Evolutionary conservation across 2,888 invertebrate genomes (phyloP), one percentile per base, ranked within the genome.

Genomic region (Drosophila borborema): DNA sequence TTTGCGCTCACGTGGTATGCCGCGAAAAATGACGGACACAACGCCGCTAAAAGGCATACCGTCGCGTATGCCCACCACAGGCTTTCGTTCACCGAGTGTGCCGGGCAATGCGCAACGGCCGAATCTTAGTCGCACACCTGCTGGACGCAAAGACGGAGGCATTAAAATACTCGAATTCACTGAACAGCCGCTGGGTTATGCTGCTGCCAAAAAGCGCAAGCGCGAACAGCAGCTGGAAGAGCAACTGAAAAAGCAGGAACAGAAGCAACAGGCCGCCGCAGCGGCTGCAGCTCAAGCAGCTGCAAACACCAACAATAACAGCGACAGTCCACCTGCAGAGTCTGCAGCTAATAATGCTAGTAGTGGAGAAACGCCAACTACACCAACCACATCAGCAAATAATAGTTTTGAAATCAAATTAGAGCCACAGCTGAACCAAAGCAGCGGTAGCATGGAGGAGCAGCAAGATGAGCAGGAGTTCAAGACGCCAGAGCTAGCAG

Each of bases 1-100:
- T 0, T 95, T 98, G 3, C 94, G 98, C 76, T 97, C 97, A 23
- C 94, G 97, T 72, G 97, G 96, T 80, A 97, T 98, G 96, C 98
- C 98, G 0, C 95, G 98, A 86, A 98, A 98, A 94, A 98, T 99
- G 98, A 98, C 98, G 86, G 98, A 99, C 91, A 97, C 98, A 45
- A 98, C 98, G 2, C 98, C 99, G 0, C 93, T 98, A 41, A 98
- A 98, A 91, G 98, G 98, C 1, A 96, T 99, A 77, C 98, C 98
- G 1, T 97, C 97, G 54, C 95, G 97, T 88, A 95, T 96, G 63
- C 95, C 96, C 20, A 94, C 95, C 1, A 95, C 95, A 31, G 96
- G 96, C 55, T 95, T 95, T 90, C 94, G 95, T 20, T 92, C 93
- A 28, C 93, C 92, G 59, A 93, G 93, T 80, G 94, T 91, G 76